Evolutionary conservation across 2,797 vertebrate species (phyloP).

Genomic region (Siniperca obscura): DNA sequence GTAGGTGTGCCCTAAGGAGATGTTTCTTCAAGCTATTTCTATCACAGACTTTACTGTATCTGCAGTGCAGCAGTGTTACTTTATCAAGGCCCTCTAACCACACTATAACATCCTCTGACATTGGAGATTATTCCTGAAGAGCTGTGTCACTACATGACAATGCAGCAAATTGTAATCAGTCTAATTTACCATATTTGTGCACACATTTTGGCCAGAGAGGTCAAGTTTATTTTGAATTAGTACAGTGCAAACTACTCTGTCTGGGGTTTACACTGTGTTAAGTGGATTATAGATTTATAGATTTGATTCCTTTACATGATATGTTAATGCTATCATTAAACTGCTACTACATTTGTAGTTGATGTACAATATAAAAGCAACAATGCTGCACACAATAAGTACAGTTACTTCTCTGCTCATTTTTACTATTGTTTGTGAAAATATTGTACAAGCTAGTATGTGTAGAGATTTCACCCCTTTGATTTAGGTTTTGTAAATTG

Average conservation of each 20-base stretch:
- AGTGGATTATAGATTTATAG: neutral
- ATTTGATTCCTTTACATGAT: constrained; percentile 21
- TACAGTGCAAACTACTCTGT: neutral
- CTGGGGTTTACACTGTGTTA: neutral
- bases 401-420: neutral
- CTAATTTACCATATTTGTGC: constrained; percentile 6
- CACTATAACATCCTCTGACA: constrained; percentile 46
- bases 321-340: neutral
- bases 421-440: neutral
- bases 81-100: constrained; percentile 43
- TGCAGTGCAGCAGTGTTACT: constrained; percentile 57
- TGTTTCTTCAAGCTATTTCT: constrained; percentile 67
- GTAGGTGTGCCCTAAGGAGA: constrained; percentile 63
- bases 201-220: constrained; percentile 6
- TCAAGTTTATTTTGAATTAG: constrained; percentile 19
- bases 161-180: constrained; percentile 41
- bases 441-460: neutral
- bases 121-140: constrained; percentile 22
- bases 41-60: constrained; percentile 61
- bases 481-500: neutral
- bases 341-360: neutral
- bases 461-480: neutral
- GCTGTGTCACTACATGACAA: constrained; percentile 27
- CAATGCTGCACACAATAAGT: neutral
- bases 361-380: neutral